Evolutionary conservation across 2,797 vertebrate genomes (phyloP).

Genomic region (Peromyscus attwateri): DNA sequence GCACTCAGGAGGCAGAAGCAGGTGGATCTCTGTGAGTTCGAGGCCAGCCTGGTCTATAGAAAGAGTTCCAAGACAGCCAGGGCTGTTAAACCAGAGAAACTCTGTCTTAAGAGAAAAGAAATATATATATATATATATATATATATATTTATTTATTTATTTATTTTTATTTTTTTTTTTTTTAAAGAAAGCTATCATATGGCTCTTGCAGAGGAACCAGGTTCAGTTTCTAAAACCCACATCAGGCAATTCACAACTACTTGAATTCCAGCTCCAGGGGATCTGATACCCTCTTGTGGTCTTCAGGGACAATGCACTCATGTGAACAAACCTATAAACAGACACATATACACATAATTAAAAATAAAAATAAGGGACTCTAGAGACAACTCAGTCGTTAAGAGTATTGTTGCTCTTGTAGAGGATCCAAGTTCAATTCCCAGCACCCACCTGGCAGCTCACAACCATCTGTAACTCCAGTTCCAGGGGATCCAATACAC

Average conservation of each 20-base stretch:
- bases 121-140: too few relatives aligned
- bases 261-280: not conserved
- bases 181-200: not conserved
- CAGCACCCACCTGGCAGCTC: not conserved
- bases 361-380: constrained; percentile 42
- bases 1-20: too few relatives aligned
- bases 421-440: not conserved
- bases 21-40: too few relatives aligned
- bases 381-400: not conserved
- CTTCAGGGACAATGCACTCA: not conserved
- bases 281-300: not conserved
- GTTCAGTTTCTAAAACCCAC: not conserved
- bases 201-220: not conserved
- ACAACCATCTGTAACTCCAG: not conserved
- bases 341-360: not conserved
- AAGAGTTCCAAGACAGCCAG: too few relatives aligned
- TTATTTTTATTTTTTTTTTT: too few relatives aligned
- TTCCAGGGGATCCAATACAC: not conserved
- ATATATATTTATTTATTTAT: too few relatives aligned
- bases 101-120: too few relatives aligned
- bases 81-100: too few relatives aligned
- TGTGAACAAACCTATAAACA: not conserved
- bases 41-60: too few relatives aligned
- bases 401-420: not conserved
- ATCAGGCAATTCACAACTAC: not conserved